Percentiles rank a stretch among this genome's conserved stretches.
phyloP scores from a whole-genome alignment of 2,113 vertebrate species.

The Rallus limicola region DNA sequence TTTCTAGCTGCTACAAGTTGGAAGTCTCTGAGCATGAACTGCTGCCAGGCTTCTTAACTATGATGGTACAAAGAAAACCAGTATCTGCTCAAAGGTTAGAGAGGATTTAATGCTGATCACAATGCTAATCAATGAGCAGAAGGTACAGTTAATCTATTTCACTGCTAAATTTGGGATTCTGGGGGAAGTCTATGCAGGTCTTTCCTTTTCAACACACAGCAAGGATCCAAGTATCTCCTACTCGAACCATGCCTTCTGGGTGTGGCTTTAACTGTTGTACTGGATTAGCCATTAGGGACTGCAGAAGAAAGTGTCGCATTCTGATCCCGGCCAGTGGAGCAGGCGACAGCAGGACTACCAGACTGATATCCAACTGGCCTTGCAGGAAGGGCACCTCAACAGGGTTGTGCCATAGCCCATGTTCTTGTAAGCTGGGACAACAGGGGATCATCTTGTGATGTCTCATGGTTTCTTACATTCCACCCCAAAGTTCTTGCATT shows the following conservation, averaged over 20 bases:
- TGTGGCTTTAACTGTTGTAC: neutral
- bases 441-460: neutral
- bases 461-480: constrained; percentile 6
- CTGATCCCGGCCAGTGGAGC: neutral
- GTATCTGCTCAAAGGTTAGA: neutral
- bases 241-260: neutral
- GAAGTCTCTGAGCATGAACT: neutral
- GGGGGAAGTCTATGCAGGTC: neutral
- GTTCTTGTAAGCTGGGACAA: neutral
- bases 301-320: neutral
- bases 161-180: neutral
- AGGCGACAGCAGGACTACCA: neutral
- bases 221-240: neutral
- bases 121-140: neutral
- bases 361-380: neutral
- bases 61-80: neutral
- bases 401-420: neutral
- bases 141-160: neutral
- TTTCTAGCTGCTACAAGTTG: neutral
- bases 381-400: neutral
- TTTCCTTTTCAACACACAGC: neutral
- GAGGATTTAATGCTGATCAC: neutral
- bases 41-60: neutral
- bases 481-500: neutral
- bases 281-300: neutral